phyloP scores from a whole-genome alignment of 2,888 invertebrate genomes.

The Bugulina stolonifera region DNA sequence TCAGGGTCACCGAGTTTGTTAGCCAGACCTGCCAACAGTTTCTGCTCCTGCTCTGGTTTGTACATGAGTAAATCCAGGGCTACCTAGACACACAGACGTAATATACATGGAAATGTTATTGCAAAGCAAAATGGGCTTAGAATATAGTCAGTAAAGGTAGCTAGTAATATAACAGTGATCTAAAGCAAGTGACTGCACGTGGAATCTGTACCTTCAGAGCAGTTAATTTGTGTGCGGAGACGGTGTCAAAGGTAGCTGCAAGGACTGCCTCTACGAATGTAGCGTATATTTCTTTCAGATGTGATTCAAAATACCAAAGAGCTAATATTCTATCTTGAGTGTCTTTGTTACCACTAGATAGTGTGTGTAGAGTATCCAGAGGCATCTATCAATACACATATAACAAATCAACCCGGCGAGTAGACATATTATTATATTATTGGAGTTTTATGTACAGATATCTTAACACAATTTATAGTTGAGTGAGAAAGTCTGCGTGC shows the following conservation, averaged over 20 bases:
- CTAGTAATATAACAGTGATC: too few species aligned
- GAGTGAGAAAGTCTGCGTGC: too few species aligned
- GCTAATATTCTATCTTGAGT: constrained; percentile 47
- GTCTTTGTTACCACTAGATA: constrained; percentile 60
- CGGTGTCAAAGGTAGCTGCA: constrained; percentile 17
- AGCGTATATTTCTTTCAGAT: constrained; percentile 70
- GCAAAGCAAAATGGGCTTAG: too few species aligned
- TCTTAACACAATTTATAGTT: too few species aligned
- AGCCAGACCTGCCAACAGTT: constrained; percentile 70
- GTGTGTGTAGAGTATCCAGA: constrained; percentile 42
- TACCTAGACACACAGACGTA: too few species aligned
- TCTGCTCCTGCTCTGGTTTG: constrained; percentile 72
- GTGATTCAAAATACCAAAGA: constrained; percentile 81
- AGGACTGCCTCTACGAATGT: constrained; percentile 62
- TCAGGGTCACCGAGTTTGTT: constrained; percentile 94
- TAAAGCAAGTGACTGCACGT: too few species aligned
- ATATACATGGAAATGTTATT: too few species aligned
- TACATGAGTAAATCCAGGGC: constrained; percentile 70
- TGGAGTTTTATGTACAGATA: too few species aligned
- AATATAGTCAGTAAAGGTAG: too few species aligned
- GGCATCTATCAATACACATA: constrained; percentile 51
- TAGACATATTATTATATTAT: too few species aligned
- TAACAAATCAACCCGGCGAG: too few species aligned
- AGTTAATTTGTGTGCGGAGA: neutral
- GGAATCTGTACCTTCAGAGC: constrained; percentile 22